Base-by-base conservation (phyloP, 1,140 invertebrate genomes). In the Saccostrea cuccullata region DNA sequence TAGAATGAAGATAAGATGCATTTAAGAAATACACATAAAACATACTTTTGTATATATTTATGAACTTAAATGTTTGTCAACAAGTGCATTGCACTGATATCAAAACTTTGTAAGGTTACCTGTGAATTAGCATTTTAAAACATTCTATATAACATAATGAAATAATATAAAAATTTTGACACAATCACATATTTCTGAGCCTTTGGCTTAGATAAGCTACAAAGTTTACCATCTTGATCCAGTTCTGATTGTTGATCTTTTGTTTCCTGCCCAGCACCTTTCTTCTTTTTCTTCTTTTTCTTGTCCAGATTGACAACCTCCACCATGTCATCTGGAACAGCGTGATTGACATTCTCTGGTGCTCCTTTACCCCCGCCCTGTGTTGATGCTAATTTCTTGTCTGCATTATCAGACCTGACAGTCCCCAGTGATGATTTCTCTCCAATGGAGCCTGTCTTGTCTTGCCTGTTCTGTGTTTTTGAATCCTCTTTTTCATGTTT, bases 201-300 rank as follows among this genome's bases (percentile, higher is more conserved):
- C 20, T 20, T 60, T 17, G 47, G 47, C 9, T n/a, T 0, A 64
- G 58, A 64, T 64, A 6, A 64, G 17, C 17, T 64, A 60, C 3
- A 64, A 64, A 64, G 17, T 64, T 30, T 30, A 77, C 70, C 70
- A 13, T 73, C 70, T 73, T 77, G 23, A 77, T 30, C 26, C 0
- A 26, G 30, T 36, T 15, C 9, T 36, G 30, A 36, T 36, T 36
- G 30, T 36, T 36, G 30, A 36, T 77, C 70, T 77, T 12, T 11
- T 36, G 23, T 12, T 15, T 77, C 70, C 15, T 77, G 26, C 1
- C 23, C 23, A 77, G 11, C 13, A 13, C 23, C 30, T 77, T 77
- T 77, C 70, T 77, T 77, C 70, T 77, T 77, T 13, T 17, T 77
- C 30, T 30, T 77, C 30, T 77, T 77, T 13, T 77, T 77, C 26